Evolutionary conservation across 1,140 invertebrate species (phyloP).

Genomic region (Drosophila asahinai): DNA sequence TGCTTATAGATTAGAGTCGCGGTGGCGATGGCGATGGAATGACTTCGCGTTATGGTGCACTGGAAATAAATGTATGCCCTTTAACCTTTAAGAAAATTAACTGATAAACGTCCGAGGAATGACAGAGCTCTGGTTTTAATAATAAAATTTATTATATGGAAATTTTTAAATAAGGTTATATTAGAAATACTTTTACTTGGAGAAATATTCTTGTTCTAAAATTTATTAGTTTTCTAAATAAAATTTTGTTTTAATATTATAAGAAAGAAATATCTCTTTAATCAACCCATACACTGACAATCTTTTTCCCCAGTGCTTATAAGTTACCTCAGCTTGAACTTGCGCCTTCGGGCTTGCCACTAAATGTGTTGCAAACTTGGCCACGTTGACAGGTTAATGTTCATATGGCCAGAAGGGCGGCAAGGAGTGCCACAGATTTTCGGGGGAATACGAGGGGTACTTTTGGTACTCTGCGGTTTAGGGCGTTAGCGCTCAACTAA

Average conservation of each 20-base stretch:
- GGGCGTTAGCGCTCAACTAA: slow-evolving; percentile 63
- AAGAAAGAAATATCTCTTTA: too few relatives aligned
- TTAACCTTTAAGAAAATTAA: not conserved
- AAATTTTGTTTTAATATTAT: too few relatives aligned
- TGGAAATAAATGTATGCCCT: not conserved
- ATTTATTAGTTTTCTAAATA: too few relatives aligned
- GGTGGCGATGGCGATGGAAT: slow-evolving; percentile 24
- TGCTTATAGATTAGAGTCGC: slow-evolving; percentile 75
- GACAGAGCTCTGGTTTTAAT: too few relatives aligned
- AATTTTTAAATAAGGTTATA: too few relatives aligned
- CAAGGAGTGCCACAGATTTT: slow-evolving; percentile 12
- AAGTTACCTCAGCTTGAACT: slow-evolving; percentile 20
- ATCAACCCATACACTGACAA: too few relatives aligned
- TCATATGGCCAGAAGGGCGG: slow-evolving; percentile 30
- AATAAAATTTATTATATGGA: too few relatives aligned
- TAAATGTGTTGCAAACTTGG: slow-evolving; percentile 80
- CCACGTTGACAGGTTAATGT: slow-evolving; percentile 82
- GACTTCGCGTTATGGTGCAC: slow-evolving; percentile 27
- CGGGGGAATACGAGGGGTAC: not conserved
- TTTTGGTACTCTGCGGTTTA: slow-evolving; percentile 45
- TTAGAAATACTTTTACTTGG: too few relatives aligned
- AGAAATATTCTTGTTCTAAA: too few relatives aligned
- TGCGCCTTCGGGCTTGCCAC: slow-evolving; percentile 54
- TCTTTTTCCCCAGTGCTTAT: not conserved
- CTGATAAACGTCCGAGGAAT: not conserved